Conservation (phyloP, 2,113 vertebrate species). For the Sinosuthora webbiana region DNA sequence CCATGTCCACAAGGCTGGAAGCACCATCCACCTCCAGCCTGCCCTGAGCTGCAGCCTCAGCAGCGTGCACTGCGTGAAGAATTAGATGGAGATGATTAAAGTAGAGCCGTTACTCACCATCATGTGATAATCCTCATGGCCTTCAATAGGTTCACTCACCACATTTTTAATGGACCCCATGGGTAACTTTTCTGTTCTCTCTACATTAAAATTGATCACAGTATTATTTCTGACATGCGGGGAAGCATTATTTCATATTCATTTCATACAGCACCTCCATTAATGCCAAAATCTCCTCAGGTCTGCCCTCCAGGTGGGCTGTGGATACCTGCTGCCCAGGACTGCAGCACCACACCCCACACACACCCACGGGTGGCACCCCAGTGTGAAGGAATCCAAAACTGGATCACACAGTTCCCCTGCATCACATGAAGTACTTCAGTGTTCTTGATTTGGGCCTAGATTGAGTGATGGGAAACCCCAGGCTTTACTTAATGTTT, state of each 20-base stretch:
- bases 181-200: constrained; percentile 97
- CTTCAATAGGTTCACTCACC: constrained; percentile 97
- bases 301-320: not conserved
- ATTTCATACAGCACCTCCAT: not conserved
- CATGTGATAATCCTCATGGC: constrained; percentile 98
- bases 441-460: not conserved
- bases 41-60: not conserved
- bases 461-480: not conserved
- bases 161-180: constrained; percentile 99
- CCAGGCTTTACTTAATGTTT: not conserved
- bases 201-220: constrained; percentile 74
- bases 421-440: not conserved
- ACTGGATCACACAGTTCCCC: not conserved
- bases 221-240: not conserved
- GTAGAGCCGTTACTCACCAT: constrained; percentile 81
- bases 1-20: not conserved
- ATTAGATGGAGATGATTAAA: not conserved
- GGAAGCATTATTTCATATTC: not conserved
- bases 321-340: not conserved
- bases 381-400: not conserved
- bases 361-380: not conserved
- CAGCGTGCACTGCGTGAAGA: not conserved
- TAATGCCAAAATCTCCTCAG: not conserved
- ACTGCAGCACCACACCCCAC: not conserved
- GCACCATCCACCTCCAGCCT: not conserved